phyloP scores from a whole-genome alignment of 2,113 vertebrate genomes.

The Calyptomena viridis region DNA sequence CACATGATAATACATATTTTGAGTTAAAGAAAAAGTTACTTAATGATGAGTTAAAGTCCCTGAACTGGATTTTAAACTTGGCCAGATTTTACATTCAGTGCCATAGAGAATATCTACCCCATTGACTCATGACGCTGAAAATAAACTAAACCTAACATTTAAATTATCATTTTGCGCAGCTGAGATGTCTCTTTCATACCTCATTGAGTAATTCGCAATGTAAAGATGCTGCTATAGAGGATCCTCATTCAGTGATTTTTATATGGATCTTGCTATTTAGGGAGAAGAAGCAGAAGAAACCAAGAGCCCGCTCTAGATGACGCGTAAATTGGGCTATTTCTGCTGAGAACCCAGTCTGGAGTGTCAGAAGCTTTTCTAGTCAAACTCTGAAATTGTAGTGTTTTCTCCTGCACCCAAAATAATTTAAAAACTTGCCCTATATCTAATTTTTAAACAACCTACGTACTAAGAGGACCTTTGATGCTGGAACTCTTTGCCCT shows the following conservation, averaged over 20 bases:
- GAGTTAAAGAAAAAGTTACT: neutral
- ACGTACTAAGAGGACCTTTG: neutral
- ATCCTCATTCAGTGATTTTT: conserved; percentile 68
- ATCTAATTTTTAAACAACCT: neutral
- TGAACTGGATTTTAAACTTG: conserved; percentile 62
- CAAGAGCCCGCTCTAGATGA: conserved; percentile 12
- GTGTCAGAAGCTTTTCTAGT: conserved; percentile 56
- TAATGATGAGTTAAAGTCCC: neutral
- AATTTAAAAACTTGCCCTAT: neutral
- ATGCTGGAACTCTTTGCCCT: neutral
- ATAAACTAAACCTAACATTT: conserved; percentile 74
- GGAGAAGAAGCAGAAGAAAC: conserved; percentile 42
- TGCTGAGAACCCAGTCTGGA: conserved; percentile 16
- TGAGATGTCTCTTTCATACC: conserved; percentile 71
- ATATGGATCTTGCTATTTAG: conserved; percentile 68
- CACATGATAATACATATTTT: neutral
- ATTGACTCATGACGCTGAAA: conserved; percentile 71
- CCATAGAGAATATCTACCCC: conserved; percentile 48
- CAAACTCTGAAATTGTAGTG: conserved; percentile 40
- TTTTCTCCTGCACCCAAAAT: conserved; percentile 48
- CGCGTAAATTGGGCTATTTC: conserved; percentile 34
- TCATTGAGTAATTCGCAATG: conserved; percentile 72
- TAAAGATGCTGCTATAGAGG: conserved; percentile 64
- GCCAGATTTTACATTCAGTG: conserved; percentile 61
- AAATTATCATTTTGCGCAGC: conserved; percentile 70